Percentiles rank a stretch among this genome's conserved stretches.
phyloP scores from a whole-genome alignment of 2,113 vertebrate species.

The Uria lomvia region DNA sequence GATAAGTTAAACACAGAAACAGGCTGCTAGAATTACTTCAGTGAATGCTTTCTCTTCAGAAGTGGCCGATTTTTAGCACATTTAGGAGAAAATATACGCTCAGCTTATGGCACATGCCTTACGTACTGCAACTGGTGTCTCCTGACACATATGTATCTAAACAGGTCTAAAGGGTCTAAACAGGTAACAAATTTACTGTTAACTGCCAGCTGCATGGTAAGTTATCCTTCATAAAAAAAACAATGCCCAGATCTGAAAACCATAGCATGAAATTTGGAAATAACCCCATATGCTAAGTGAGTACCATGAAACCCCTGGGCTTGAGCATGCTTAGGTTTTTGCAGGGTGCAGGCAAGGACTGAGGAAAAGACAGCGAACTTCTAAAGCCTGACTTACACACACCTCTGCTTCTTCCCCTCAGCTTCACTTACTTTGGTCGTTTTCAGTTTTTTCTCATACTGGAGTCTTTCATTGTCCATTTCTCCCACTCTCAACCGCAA shows the following conservation, averaged over 20 bases:
- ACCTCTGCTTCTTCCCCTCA: not conserved
- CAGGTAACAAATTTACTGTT: not conserved
- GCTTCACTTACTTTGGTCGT: slow-evolving; percentile 88
- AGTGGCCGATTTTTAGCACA: not conserved
- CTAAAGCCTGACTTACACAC: not conserved
- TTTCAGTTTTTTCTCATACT: slow-evolving; percentile 94
- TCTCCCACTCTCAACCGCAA: slow-evolving; percentile 87
- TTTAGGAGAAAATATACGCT: not conserved
- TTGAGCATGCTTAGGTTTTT: not conserved
- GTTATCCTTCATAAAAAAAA: not conserved
- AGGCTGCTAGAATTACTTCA: not conserved
- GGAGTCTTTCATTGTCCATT: slow-evolving; percentile 88
- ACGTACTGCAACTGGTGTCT: not conserved
- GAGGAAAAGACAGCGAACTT: not conserved
- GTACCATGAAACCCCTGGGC: not conserved
- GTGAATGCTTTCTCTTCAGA: not conserved
- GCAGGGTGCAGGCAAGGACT: not conserved
- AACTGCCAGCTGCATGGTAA: not conserved
- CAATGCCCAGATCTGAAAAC: not conserved
- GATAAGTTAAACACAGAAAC: slow-evolving; percentile 49
- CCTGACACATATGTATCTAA: not conserved
- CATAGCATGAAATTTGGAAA: not conserved
- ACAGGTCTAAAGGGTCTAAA: not conserved
- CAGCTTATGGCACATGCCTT: not conserved
- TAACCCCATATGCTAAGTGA: not conserved